Conservation (phyloP, 2,797 vertebrate species). For the Tenualosa ilisha region DNA sequence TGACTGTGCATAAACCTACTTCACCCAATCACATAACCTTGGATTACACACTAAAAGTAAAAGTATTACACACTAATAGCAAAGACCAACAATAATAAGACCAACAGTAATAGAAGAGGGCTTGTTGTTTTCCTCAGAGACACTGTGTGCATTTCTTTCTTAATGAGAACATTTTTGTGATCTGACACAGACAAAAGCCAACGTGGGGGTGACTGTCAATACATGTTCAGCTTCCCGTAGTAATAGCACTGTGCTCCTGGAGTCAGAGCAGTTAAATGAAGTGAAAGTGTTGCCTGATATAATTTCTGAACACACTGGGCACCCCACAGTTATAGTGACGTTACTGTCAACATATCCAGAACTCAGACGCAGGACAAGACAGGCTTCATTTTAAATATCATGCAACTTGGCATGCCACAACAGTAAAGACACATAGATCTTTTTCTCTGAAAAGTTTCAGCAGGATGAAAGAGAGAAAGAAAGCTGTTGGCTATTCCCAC, state of each 20-base stretch:
- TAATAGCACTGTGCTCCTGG: background rate
- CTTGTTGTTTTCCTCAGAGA: background rate
- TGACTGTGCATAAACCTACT: background rate
- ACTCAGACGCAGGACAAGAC: background rate
- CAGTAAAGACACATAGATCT: background rate
- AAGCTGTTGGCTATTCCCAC: background rate
- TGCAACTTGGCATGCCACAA: background rate
- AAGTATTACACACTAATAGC: background rate
- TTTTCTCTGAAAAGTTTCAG: background rate
- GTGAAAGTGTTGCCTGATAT: background rate
- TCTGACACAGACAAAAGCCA: background rate
- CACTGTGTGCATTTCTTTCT: background rate
- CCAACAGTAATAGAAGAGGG: background rate
- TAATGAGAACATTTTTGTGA: background rate
- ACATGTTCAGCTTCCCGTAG: background rate
- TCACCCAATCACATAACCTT: background rate
- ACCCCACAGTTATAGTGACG: background rate
- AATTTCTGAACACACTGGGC: background rate
- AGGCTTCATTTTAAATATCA: background rate
- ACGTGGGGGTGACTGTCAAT: background rate
- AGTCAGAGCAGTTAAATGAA: background rate
- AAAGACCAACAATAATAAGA: too few species aligned
- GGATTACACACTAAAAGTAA: background rate
- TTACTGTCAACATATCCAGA: background rate
- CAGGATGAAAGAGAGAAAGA: background rate